Evolutionary conservation across 2,888 invertebrate species (phyloP).

Genomic region (Myopa testacea): DNA sequence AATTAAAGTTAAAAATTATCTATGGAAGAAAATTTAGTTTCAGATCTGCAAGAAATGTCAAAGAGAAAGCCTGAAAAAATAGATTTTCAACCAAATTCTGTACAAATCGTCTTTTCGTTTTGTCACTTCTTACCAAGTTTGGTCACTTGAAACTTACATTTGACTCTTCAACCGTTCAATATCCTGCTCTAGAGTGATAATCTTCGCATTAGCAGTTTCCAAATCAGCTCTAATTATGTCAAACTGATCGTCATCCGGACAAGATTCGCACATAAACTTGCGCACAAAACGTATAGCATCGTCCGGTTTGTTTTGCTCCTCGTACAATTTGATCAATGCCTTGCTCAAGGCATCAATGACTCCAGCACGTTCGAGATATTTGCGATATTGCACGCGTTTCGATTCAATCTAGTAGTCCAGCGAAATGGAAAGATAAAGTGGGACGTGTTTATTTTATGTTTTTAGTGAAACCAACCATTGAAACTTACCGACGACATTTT

Average conservation of each 20-base stretch:
- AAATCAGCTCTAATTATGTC: conserved; percentile 63
- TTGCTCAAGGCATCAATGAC: conserved; percentile 67
- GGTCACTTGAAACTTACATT: conserved; percentile 55
- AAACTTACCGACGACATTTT: conserved; percentile 64
- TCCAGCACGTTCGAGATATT: conserved; percentile 67
- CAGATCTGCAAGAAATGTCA: no score
- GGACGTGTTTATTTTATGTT: background rate
- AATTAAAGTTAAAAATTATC: no score
- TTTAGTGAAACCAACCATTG: no score
- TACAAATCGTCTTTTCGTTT: no score
- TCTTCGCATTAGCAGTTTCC: conserved; percentile 60
- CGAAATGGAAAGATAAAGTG: background rate
- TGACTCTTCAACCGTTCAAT: conserved; percentile 62
- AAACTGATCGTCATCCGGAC: conserved; percentile 65
- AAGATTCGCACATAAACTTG: conserved; percentile 66
- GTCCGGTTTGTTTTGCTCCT: conserved; percentile 67
- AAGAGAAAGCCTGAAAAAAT: background rate
- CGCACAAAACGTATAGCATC: conserved; percentile 67
- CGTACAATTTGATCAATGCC: conserved; percentile 66
- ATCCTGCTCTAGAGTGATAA: conserved; percentile 62
- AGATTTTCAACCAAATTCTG: no score
- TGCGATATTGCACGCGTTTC: conserved; percentile 67
- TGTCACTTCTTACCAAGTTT: no score
- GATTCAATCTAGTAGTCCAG: conserved; percentile 60
- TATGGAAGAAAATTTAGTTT: no score